Evolutionary conservation across 2,797 vertebrate genomes (phyloP), one percentile per base, ranked within the genome.

Genomic region (Coccyzus lansbergi): DNA sequence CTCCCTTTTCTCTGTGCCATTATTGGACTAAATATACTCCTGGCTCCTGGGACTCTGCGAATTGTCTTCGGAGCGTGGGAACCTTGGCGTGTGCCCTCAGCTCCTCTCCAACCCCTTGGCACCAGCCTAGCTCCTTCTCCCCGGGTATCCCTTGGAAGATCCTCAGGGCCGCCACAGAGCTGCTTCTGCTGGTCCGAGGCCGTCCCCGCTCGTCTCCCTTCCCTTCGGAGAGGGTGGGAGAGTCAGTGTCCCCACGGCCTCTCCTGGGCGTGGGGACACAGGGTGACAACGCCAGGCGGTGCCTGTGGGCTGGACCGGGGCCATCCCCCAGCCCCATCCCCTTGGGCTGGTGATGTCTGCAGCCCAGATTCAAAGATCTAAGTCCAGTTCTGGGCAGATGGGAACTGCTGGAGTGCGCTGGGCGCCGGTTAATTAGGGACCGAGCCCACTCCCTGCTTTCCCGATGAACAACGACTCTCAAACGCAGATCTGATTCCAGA

Each of bases 31-130:
- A 95, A 95, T 83, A 91, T 75, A 88, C 55, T 93, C 88, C 56
- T n/a, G 75, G 62, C 62, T 90, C 90, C 76, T 13, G 77, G 69
- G 84, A 92, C 62, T 77, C 72, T 4, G 49, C 1, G 49, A 92
- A 90, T 94, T 91, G 90, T 92, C 78, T 90, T 81, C 7, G 2
- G 75, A 94, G 78, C 64, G 84, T 93, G 93, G 75, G 88, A 94
- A 94, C 64, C 52, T 59, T 76, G 88, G 75, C 34, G 1, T 80
- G 42, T 64, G 68, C 90, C 88, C 70, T 77, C 70, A 72, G 49
- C 64, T 88, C 70, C 3, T 0, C n/a, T 74, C n/a, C 36, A 49
- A 21, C 42, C 60, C 33, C 70, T 86, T 53, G 78, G 86, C 77
- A 90, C 49, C 52, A 38, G 40, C 60, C 48, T 15, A 52, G 15